These are phyloP conservation scores for Leptinotarsa undecemlineata DNA, from an alignment of 1,140 invertebrate genomes.

Conservation along the genomic window DNA sequence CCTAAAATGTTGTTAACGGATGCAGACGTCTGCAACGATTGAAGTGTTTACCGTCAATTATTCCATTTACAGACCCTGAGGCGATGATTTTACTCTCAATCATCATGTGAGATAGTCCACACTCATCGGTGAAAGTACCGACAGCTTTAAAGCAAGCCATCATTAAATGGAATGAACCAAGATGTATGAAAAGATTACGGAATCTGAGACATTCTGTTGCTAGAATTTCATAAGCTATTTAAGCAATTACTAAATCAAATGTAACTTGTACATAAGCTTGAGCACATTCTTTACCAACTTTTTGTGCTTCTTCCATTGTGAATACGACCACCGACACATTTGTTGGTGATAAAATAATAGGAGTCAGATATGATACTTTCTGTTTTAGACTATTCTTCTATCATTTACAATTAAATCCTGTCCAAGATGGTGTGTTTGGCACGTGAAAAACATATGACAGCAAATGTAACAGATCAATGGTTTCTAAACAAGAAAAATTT, in stretches of 20 bases:
- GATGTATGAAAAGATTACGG: neutral
- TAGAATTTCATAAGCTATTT: constrained; percentile 26
- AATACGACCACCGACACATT: constrained; percentile 32
- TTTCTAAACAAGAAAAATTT: constrained; percentile 29
- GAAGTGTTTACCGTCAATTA: constrained; percentile 14
- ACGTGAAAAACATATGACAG: constrained; percentile 18
- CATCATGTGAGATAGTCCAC: too few species aligned
- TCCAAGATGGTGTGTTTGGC: constrained; percentile 45
- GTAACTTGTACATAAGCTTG: constrained; percentile 36
- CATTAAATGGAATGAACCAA: too few species aligned
- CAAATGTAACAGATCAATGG: constrained; percentile 25
- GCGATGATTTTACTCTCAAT: constrained; percentile 7
- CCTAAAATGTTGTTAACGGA: constrained; percentile 12
- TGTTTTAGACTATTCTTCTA: constrained; percentile 19
- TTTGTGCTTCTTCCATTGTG: constrained; percentile 33
- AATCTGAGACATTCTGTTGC: constrained; percentile 1
- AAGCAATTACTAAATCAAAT: too few species aligned
- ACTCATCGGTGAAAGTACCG: too few species aligned
- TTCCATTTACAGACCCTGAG: neutral
- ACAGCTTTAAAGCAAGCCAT: too few species aligned
- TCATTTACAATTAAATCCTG: constrained; percentile 39
- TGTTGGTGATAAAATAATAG: constrained; percentile 36
- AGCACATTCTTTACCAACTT: constrained; percentile 31
- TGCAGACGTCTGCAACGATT: constrained; percentile 12
- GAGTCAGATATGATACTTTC: constrained; percentile 32